phyloP scores from a whole-genome alignment of 2,797 vertebrate species.

The Propithecus perrieri region DNA sequence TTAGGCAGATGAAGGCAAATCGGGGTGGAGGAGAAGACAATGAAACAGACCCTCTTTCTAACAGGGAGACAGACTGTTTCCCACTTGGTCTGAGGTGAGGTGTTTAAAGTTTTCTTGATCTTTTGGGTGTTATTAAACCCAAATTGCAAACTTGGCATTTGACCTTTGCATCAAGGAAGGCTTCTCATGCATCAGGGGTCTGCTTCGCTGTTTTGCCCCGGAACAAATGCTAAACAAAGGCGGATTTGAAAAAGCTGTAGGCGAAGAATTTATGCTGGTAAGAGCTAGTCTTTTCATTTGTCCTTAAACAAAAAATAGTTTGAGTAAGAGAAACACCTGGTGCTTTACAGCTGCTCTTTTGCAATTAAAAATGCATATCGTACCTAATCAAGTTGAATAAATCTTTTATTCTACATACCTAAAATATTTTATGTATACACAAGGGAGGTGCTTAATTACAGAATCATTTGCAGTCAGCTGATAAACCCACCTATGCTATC shows the following conservation, averaged over 20 bases:
- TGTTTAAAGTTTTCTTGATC: constrained; percentile 27
- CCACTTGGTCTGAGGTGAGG: background rate
- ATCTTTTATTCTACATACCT: constrained; percentile 67
- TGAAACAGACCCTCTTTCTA: background rate
- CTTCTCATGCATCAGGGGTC: background rate
- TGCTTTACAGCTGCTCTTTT: constrained; percentile 64
- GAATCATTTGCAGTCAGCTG: constrained; percentile 5
- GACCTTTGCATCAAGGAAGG: constrained; percentile 20
- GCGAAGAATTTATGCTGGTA: background rate
- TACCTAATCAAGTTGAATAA: constrained; percentile 54
- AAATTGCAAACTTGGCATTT: constrained; percentile 57
- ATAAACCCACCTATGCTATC: background rate
- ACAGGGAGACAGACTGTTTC: background rate
- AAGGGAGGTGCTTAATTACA: constrained; percentile 14
- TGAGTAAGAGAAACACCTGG: constrained; percentile 66
- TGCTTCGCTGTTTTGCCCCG: background rate
- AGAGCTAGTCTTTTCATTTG: background rate
- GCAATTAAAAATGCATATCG: constrained; percentile 69
- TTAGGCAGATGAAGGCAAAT: constrained; percentile 58
- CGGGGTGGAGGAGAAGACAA: background rate
- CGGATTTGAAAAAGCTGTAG: background rate
- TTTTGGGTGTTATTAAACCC: constrained; percentile 59
- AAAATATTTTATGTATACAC: constrained; percentile 54
- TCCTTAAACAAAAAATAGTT: constrained; percentile 51
- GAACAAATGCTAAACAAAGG: constrained; percentile 11